phyloP scores from a whole-genome alignment of 1,140 invertebrate species.

The Drosophila ambigua region DNA sequence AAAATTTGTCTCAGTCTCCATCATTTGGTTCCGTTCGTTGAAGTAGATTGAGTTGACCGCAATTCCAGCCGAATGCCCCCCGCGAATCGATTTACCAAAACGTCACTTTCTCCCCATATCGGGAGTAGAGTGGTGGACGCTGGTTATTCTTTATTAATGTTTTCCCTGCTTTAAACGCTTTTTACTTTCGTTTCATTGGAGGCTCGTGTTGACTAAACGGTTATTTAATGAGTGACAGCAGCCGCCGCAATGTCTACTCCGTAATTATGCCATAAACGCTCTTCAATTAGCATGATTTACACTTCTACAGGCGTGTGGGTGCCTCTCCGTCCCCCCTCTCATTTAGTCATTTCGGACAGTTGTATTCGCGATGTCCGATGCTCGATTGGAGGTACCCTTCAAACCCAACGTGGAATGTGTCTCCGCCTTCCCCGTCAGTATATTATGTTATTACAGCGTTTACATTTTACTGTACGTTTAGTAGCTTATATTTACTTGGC shows the following conservation, averaged over 20 bases:
- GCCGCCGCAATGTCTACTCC: conserved; percentile 1
- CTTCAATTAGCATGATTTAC: conserved; percentile 76
- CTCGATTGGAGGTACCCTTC: conserved; percentile 3
- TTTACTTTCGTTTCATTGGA: conserved; percentile 64
- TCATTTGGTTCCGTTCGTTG: too few relatives aligned
- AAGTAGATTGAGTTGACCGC: not conserved
- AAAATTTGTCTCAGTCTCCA: not conserved
- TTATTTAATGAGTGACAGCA: conserved; percentile 63
- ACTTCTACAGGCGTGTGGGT: conserved; percentile 41
- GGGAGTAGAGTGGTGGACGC: not conserved
- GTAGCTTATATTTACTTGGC: conserved; percentile 15
- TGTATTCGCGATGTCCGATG: conserved; percentile 3
- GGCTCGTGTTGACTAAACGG: conserved; percentile 46
- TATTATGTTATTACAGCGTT: conserved; percentile 8
- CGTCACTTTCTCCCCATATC: conserved; percentile 42
- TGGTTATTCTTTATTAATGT: conserved; percentile 18
- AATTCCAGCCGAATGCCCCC: conserved; percentile 12
- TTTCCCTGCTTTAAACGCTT: conserved; percentile 26
- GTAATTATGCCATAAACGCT: conserved; percentile 73
- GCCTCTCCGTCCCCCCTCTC: not conserved
- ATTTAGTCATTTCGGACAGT: conserved; percentile 1
- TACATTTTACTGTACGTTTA: conserved; percentile 2
- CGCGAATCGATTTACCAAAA: conserved; percentile 1
- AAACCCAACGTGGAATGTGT: conserved; percentile 6
- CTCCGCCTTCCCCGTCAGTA: not conserved